Conservation (phyloP, 2,888 invertebrate species). For the Petrolisthes cinctipes region DNA sequence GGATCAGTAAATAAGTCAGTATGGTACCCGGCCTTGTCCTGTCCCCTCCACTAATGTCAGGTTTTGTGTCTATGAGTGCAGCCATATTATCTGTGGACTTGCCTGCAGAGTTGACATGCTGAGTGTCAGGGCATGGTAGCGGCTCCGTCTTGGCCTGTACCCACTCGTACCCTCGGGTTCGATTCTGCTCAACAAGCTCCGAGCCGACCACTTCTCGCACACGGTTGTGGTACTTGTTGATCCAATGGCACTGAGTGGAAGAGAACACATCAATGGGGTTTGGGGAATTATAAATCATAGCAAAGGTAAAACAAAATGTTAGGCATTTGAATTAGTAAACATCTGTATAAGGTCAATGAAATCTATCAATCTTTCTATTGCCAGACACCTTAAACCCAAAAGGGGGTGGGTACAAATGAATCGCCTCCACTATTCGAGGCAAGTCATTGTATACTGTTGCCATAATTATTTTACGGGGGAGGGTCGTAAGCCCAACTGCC, state of each 20-base stretch:
- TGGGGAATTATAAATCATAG: too few species aligned
- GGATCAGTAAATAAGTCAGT: not conserved
- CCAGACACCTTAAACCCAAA: too few species aligned
- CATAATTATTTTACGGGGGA: too few species aligned
- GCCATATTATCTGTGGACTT: conserved; percentile 47
- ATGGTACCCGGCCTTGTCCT: not conserved
- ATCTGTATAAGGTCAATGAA: too few species aligned
- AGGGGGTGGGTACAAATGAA: too few species aligned
- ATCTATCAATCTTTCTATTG: too few species aligned
- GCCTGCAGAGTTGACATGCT: conserved; percentile 28
- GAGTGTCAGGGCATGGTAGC: conserved; percentile 33
- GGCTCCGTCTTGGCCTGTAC: conserved; percentile 61
- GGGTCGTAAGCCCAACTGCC: too few species aligned
- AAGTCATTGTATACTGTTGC: too few species aligned
- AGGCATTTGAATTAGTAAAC: too few species aligned
- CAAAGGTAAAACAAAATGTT: too few species aligned
- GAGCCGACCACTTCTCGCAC: conserved; percentile 54
- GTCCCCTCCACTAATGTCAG: conserved; percentile 3
- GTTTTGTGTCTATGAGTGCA: conserved; percentile 26
- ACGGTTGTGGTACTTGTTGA: conserved; percentile 56
- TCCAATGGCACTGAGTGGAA: conserved; percentile 51
- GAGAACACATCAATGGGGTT: not conserved
- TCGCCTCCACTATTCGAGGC: too few species aligned
- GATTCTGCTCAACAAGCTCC: conserved; percentile 34
- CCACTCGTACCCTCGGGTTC: conserved; percentile 50